phyloP scores from a whole-genome alignment of 2,888 invertebrate species.

The Pachliopta kotzebuea region DNA sequence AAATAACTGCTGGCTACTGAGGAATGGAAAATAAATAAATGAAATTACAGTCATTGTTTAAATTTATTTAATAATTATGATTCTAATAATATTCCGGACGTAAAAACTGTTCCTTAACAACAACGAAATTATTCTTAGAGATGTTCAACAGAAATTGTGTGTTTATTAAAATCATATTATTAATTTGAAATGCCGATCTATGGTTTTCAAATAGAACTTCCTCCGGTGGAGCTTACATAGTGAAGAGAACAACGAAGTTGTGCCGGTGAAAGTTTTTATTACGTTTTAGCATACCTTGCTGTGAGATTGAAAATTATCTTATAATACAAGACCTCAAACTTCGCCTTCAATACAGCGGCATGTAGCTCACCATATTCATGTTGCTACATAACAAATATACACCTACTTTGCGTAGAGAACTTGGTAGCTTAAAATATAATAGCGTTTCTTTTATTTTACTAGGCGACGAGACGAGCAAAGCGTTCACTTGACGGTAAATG shows the following conservation, averaged over 20 bases:
- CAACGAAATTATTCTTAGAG: not conserved
- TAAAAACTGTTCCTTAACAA: not conserved
- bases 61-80: not conserved
- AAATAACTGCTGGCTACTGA: constrained; percentile 20
- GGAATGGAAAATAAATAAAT: constrained; percentile 4
- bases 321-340: constrained; percentile 50
- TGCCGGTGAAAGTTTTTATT: constrained; percentile 65
- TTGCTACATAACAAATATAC: constrained; percentile 5
- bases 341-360: constrained; percentile 6
- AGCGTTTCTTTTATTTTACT: not conserved
- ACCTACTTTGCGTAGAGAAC: constrained; percentile 8
- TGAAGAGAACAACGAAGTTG: constrained; percentile 34
- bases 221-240: constrained; percentile 3
- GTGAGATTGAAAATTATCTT: constrained; percentile 68
- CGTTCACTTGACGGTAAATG: no score
- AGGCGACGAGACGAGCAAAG: no score
- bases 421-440: not conserved
- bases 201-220: constrained; percentile 15
- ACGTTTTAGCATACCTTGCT: constrained; percentile 62
- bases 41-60: constrained; percentile 2
- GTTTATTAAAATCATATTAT: not conserved
- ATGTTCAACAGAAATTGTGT: not conserved
- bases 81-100: not conserved
- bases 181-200: constrained; percentile 4
- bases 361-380: constrained; percentile 12